Conservation (phyloP, 2,888 invertebrate species). For the Erannis defoliaria region DNA sequence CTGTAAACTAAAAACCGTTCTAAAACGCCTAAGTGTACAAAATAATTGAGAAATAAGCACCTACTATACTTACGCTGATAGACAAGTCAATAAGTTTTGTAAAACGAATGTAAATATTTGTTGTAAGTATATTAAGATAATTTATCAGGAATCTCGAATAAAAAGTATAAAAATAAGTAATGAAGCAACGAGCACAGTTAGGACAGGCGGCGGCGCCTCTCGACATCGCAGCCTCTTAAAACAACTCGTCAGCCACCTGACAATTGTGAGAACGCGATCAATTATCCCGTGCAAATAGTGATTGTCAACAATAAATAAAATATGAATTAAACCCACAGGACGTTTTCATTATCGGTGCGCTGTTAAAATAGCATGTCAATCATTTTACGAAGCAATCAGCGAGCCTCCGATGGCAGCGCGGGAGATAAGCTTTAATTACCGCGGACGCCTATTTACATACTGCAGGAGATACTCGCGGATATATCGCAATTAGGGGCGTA, state of each 20-base stretch:
- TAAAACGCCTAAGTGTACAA: slow-evolving; percentile 60
- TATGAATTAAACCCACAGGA: slow-evolving; percentile 74
- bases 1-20: slow-evolving; percentile 63
- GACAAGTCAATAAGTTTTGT: slow-evolving; percentile 68
- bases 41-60: slow-evolving; percentile 63
- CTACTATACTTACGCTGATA: slow-evolving; percentile 55
- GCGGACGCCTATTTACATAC: slow-evolving; percentile 84
- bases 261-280: slow-evolving; percentile 86
- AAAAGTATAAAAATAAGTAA: slow-evolving; percentile 61
- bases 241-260: slow-evolving; percentile 77
- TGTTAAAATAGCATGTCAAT: slow-evolving; percentile 83
- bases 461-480: slow-evolving; percentile 79
- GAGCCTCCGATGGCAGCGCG: slow-evolving; percentile 71
- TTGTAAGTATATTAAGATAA: slow-evolving; percentile 77
- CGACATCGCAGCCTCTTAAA: slow-evolving; percentile 67
- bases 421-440: slow-evolving; percentile 85
- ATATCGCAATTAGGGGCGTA: slow-evolving; percentile 84
- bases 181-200: slow-evolving; percentile 57
- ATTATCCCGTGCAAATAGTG: slow-evolving; percentile 84
- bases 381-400: slow-evolving; percentile 83
- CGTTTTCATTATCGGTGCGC: slow-evolving; percentile 81
- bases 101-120: slow-evolving; percentile 73
- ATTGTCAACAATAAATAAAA: slow-evolving; percentile 82
- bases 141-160: slow-evolving; percentile 64
- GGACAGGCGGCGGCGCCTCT: slow-evolving; percentile 65